Conservation (phyloP, 2,797 vertebrate species). For the Cottoperca gobio region DNA sequence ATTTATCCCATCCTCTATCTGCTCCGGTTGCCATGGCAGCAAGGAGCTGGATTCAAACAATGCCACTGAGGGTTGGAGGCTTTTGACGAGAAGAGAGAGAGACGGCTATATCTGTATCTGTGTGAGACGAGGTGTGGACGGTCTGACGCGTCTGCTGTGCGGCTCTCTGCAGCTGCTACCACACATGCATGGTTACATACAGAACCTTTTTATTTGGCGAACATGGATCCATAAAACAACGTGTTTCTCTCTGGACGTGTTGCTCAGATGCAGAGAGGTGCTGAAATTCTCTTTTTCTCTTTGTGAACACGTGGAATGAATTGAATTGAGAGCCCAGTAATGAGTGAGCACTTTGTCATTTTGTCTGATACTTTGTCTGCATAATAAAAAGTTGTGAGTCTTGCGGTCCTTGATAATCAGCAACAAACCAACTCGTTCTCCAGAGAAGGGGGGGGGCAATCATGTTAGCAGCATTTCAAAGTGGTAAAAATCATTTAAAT, state of each 20-base stretch:
- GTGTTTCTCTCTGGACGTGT: not conserved
- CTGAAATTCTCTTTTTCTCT: not conserved
- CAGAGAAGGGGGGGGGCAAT: not conserved
- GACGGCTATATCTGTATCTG: constrained; percentile 28
- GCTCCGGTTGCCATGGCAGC: constrained; percentile 79
- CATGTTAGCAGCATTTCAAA: not conserved
- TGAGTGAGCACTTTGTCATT: not conserved
- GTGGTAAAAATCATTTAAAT: not conserved
- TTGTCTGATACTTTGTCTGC: not conserved
- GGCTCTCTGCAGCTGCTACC: not conserved
- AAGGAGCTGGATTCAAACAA: constrained; percentile 77
- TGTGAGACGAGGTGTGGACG: constrained; percentile 53
- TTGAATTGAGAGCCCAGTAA: not conserved
- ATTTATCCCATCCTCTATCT: constrained; percentile 67
- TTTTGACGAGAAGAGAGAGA: constrained; percentile 57
- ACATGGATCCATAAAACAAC: not conserved
- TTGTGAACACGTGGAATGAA: constrained; percentile 3
- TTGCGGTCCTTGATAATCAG: not conserved
- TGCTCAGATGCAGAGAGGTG: not conserved
- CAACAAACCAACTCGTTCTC: not conserved
- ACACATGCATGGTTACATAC: not conserved
- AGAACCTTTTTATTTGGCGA: not conserved
- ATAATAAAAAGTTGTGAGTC: not conserved
- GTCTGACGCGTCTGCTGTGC: not conserved
- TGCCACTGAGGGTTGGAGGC: constrained; percentile 63